These are phyloP conservation scores for Tor tambroides DNA, from an alignment of 2,113 vertebrate genomes.

Conservation along the genomic window DNA sequence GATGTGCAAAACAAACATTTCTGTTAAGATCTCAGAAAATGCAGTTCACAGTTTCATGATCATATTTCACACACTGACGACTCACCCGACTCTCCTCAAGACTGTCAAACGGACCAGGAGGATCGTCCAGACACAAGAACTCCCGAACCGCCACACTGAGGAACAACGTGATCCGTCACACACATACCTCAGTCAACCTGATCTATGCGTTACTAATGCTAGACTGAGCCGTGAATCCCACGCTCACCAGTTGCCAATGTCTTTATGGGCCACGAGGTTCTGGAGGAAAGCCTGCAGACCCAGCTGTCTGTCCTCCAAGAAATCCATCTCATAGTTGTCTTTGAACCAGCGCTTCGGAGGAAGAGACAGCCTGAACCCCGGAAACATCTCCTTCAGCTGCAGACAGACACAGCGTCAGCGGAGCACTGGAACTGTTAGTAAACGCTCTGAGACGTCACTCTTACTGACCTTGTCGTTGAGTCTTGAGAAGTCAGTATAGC, in stretches of 20 bases:
- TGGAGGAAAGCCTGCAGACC: constrained; percentile 95
- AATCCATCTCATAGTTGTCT: constrained; percentile 93
- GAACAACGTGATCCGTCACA: too few species aligned
- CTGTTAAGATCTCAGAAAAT: not conserved
- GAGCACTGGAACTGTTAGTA: not conserved
- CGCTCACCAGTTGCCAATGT: constrained; percentile 89
- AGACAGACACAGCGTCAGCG: not conserved
- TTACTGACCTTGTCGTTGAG: constrained; percentile 96
- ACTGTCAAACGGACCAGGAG: constrained; percentile 97
- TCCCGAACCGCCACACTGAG: constrained; percentile 86
- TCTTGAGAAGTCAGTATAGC: constrained; percentile 95
- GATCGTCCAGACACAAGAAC: constrained; percentile 97
- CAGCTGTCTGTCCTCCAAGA: constrained; percentile 92
- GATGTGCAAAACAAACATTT: not conserved
- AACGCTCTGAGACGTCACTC: too few species aligned
- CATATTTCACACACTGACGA: not conserved
- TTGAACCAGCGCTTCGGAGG: constrained; percentile 99
- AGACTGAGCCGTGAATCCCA: not conserved
- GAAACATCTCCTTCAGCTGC: constrained; percentile 96
- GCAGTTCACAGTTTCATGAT: too few species aligned
- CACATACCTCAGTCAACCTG: not conserved
- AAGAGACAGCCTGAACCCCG: constrained; percentile 91
- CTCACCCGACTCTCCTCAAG: constrained; percentile 97
- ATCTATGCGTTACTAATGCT: not conserved
- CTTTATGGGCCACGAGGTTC: constrained; percentile 96